Evolutionary conservation across 2,797 vertebrate species (phyloP), one percentile per base, ranked within the genome.

Genomic region (Myripristis jacobus): DNA sequence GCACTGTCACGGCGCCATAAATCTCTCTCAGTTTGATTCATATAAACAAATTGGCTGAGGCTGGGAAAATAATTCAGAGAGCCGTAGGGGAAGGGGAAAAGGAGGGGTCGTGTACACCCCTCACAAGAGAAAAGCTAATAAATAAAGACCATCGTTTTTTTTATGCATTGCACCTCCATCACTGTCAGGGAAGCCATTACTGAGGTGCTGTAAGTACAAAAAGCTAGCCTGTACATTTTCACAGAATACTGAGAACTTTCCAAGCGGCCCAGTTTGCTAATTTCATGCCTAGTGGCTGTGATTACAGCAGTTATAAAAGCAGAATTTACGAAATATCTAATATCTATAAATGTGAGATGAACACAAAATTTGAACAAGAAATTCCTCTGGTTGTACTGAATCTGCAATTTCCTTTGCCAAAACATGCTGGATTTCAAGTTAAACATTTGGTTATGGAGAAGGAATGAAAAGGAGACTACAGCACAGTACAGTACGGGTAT

Each of bases 1-100:
- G 70, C 34, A 16, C 44, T 66, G 74, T 69, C 68, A 70, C 65
- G 22, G 61, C 52, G 27, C 50, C 81, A 87, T 92, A 89, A 91
- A 92, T 93, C 85, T 85, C 68, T 70, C 79, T 41, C 29, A 21
- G 59, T 29, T 81, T 75, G 57, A 83, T 87, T 90, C 65, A 85
- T 80, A 79, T 83, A 81, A 87, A 87, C 78, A 88, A 87, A 92
- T 86, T 87, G 87, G 78, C 80, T 65, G 63, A 63, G 67, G 68
- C 48, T 72, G 70, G 25, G 64, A 72, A 65, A 75, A 83, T 86
- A 75, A 89, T 79, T 89, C 70, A 83, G 66, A 48, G 70, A 59
- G 36, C 55, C 70, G 53, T 36, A 75, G 72, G 64, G 76, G 71
- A 76, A 72, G 73, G 48, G 66, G 52, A n/a, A 48, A 66, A 50